These are phyloP conservation scores for Drosophila maculinotata DNA, from an alignment of 2,888 invertebrate species.

Conservation along the genomic window DNA sequence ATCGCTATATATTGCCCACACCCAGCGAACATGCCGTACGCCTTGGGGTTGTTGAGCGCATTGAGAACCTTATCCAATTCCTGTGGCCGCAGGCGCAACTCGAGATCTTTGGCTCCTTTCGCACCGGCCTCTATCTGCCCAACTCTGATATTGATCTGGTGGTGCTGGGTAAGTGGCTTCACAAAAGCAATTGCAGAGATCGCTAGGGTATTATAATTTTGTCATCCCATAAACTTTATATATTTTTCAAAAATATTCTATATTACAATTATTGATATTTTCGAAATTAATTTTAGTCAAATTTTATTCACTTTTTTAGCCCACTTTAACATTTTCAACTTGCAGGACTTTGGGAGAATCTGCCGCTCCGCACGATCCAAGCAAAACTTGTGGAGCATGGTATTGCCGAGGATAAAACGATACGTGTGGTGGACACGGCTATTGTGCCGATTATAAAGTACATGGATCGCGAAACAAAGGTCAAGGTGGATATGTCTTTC, in stretches of 20 bases:
- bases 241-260: no score
- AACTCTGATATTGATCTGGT: slow-evolving; percentile 93
- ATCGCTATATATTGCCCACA: slow-evolving; percentile 96
- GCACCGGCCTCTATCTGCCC: slow-evolving; percentile 98
- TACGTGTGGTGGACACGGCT: slow-evolving; percentile 98
- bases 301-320: no score
- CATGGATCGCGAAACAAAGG: slow-evolving; percentile 91
- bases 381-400: slow-evolving; percentile 94
- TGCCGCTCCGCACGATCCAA: slow-evolving; percentile 96
- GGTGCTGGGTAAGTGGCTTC: slow-evolving; percentile 86
- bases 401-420: slow-evolving; percentile 94
- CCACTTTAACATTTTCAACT: neutral
- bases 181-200: neutral
- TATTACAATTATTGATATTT: no score
- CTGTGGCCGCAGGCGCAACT: slow-evolving; percentile 97
- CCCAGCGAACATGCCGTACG: slow-evolving; percentile 95
- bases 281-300: no score
- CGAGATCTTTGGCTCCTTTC: slow-evolving; percentile 98
- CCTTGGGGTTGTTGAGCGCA: slow-evolving; percentile 93
- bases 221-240: no score
- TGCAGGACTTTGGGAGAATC: slow-evolving; percentile 91
- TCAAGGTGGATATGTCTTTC: slow-evolving; percentile 99
- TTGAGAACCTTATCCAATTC: slow-evolving; percentile 92
- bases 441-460: slow-evolving; percentile 99
- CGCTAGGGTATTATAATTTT: no score